Percentiles rank a stretch among this genome's conserved stretches.
phyloP scores from a whole-genome alignment of 2,113 vertebrate species.

The Turnix velox region DNA sequence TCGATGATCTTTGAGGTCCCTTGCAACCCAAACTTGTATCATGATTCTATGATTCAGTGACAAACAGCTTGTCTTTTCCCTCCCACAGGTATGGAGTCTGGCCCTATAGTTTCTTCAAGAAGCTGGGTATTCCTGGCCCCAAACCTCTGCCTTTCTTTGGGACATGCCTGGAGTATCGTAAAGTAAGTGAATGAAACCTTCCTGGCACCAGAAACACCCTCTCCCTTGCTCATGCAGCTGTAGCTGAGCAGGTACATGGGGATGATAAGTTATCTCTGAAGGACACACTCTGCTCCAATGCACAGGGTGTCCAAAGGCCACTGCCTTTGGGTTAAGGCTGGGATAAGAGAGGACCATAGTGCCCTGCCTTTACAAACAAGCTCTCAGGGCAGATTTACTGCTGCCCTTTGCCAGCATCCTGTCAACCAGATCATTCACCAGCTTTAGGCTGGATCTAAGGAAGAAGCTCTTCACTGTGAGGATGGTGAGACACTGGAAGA shows the following conservation, averaged over 20 bases:
- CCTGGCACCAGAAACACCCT: background rate
- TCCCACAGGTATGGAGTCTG: conserved; percentile 74
- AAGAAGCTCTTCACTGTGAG: no score
- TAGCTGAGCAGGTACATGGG: fast-evolving
- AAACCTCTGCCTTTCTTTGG: conserved; percentile 79
- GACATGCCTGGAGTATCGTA: conserved; percentile 54
- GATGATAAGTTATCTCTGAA: background rate
- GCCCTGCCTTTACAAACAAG: background rate
- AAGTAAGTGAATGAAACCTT: conserved; percentile 50
- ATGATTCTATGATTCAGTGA: no score
- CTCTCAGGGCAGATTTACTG: background rate
- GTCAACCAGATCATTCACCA: background rate
- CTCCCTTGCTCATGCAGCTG: background rate
- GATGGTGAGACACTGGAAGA: no score
- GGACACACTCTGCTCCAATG: background rate
- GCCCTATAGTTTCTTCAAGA: conserved; percentile 76
- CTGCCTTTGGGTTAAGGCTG: background rate
- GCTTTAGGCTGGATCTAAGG: no score
- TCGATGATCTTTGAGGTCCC: no score
- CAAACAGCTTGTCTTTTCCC: background rate
- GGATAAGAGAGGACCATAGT: fast-evolving
- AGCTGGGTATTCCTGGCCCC: conserved; percentile 77
- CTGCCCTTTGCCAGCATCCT: background rate
- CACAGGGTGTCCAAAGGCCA: background rate
- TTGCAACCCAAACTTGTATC: no score